Evolutionary conservation across 2,797 vertebrate genomes (phyloP), one percentile per base, ranked within the genome.

Genomic region (Gymnoscopelus microlampas): DNA sequence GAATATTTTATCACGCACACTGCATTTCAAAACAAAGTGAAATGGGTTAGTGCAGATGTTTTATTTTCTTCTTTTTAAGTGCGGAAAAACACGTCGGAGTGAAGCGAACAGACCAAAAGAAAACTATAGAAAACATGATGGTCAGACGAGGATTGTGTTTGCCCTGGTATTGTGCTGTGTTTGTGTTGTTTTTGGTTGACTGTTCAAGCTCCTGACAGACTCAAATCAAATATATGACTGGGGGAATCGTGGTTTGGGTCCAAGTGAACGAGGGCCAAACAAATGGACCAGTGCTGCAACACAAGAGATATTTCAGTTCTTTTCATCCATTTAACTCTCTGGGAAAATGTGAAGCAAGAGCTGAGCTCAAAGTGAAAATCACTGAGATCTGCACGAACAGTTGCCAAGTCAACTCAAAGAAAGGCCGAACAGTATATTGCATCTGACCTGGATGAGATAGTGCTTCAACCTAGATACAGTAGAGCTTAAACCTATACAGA

Each of bases 61-160:
- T 10, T 9, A 5, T 32, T 32, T 44, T 10, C 9, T 67, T 58
- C 19, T 58, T 81, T 82, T 78, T 68, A 44, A 63, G 66, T 55
- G 64, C 0, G 0, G 39, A 65, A 56, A 32, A 69, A 65, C 49
- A 24, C 23, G 48, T 48, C 48, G 12, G 0, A 12, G 26, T 24
- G 48, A 58, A 23, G 47, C 19, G 14, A 51, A 15, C 39, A 44
- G 35, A 39, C 35, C 35, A 39, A 39, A 39, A 3, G 50, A 73
- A 71, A 81, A 79, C 60, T 63, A 74, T 8, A 12, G 15, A 13
- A 15, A 55, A 66, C 39, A 44, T 10, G 39, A 44, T 44, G 68
- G 71, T 79, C 72, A 76, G 63, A 23, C 32, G 59, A 64, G 65
- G 63, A 81, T 87, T 70, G 71, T 72, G 53, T 78, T 77, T 75